Evolutionary conservation across 2,113 vertebrate genomes (phyloP), one percentile per base, ranked within the genome.

Genomic region (Cynoglossus semilaevis): DNA sequence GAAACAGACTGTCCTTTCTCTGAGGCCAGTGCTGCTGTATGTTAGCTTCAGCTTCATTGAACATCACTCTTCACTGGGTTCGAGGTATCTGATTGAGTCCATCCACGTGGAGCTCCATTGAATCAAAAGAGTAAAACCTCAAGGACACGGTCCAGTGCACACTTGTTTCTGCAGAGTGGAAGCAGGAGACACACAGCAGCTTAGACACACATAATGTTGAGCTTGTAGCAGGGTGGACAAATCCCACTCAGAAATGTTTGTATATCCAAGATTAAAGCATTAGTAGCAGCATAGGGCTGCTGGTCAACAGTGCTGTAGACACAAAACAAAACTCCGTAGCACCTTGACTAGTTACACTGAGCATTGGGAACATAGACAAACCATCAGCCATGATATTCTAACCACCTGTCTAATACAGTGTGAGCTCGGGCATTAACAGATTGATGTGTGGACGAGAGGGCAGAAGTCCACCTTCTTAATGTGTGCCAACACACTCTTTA

Each of bases 81-180:
- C 67, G 67, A 77, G 84, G 78, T 82, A 87, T 88, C 83, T 85
- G 86, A 87, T 88, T 81, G 86, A 87, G 85, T 82, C 83, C 82
- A 81, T 86, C 88, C 86, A 87, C 82, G 85, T 89, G 86, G 79
- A 89, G 86, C 73, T 55, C 85, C 74, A 85, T 83, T 87, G 88
- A 89, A 87, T 88, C 83, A 81, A 75, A 79, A 83, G 77, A 86
- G 85, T 84, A 88, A 87, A 29, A 88, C 83, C 86, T 81, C 77
- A 83, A 81, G 83, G 85, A 84, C 82, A 79, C 50, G 80, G 65
- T 80, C 83, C 76, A 75, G 9, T 82, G 74, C 82, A 83, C 79
- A 81, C 77, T 29, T 29, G 74, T 74, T 53, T 52, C 46, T 44
- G 16, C 63, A 11, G 59, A 1, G 54, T 4, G 72, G 50, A n/a